These are phyloP conservation scores for Ictalurus punctatus DNA, from an alignment of 2,113 vertebrate genomes.

Conservation along the genomic window DNA sequence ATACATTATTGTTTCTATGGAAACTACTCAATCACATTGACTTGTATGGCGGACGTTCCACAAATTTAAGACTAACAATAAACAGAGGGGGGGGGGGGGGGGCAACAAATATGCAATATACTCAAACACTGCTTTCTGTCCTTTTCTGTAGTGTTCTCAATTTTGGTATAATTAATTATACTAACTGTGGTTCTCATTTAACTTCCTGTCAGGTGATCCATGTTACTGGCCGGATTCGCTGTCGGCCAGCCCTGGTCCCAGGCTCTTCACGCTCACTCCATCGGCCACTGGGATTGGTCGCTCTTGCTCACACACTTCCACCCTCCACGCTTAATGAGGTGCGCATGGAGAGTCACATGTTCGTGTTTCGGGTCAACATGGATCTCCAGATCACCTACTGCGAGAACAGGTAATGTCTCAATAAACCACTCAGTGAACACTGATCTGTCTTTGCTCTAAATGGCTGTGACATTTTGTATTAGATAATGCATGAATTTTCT, in stretches of 20 bases:
- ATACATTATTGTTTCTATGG: neutral
- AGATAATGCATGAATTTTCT: neutral
- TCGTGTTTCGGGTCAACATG: constrained; percentile 90
- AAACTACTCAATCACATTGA: neutral
- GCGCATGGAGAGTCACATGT: constrained; percentile 87
- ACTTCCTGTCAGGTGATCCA: constrained; percentile 82
- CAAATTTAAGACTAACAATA: neutral
- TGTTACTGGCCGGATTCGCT: constrained; percentile 81
- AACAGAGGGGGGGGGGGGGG: neutral
- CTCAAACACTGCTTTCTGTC: neutral
- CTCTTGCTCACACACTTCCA: constrained; percentile 83
- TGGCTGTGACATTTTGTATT: neutral
- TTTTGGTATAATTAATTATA: neutral
- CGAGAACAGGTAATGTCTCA: constrained; percentile 81
- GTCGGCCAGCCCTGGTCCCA: constrained; percentile 70
- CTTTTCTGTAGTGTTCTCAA: neutral
- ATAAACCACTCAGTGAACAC: neutral
- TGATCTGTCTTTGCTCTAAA: neutral
- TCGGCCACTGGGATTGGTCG: constrained; percentile 82
- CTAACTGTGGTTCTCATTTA: constrained; percentile 29
- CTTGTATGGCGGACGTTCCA: neutral
- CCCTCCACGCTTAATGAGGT: constrained; percentile 87
- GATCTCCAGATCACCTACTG: constrained; percentile 89
- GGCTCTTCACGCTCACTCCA: constrained; percentile 69
- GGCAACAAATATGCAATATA: neutral